Base-by-base conservation (phyloP, 2,797 vertebrate genomes). In the Okamejei kenojei region DNA sequence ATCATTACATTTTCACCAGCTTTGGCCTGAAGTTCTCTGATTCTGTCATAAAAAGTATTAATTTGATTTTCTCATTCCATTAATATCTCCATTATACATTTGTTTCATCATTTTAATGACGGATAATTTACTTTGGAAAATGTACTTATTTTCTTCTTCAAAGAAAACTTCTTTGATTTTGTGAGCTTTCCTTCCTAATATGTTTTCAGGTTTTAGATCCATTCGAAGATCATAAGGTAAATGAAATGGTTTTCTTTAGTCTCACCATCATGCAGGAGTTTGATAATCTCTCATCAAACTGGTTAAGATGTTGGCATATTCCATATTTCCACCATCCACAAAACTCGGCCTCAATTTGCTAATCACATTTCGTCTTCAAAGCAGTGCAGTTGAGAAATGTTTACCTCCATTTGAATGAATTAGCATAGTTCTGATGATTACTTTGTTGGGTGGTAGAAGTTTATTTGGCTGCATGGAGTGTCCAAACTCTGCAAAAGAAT, bases 171-270 rank as follows among this genome's bases (percentile, higher is more conserved):
- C 58, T 86, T 86, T 63, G 58, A 86, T n/a, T 29, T 58, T 63
- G 29, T 86, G 26, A 86, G 10, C 82, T 32, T n/a, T n/a, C 17
- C 82, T 63, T 86, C 58, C 15, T 63, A 86, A 86, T 86, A 86
- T 11, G 63, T 15, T 86, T 86, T 86, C 29, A 86, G 26, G 26
- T 63, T 84, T 63, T 26, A 86, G 82, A 63, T 13, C 61, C 29
- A n/a, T 86, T n/a, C 29, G n/a, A 63, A 63, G 61, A 61, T 63
- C n/a, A 86, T 63, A 61, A 86, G 58, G 17, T 63, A 86, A 29
- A 63, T 86, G 82, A 63, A 65, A 77, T 26, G 63, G 84, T 88
- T 88, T 65, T 68, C n/a, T 88, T 68, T 68, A 35, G 65, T 63
- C 35, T 68, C n/a, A 9, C 63, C 61, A 68, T 9, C 58, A 63